Evolutionary conservation across 2,797 vertebrate species (phyloP), one percentile per base, ranked within the genome.

Genomic region (Alosa sapidissima): DNA sequence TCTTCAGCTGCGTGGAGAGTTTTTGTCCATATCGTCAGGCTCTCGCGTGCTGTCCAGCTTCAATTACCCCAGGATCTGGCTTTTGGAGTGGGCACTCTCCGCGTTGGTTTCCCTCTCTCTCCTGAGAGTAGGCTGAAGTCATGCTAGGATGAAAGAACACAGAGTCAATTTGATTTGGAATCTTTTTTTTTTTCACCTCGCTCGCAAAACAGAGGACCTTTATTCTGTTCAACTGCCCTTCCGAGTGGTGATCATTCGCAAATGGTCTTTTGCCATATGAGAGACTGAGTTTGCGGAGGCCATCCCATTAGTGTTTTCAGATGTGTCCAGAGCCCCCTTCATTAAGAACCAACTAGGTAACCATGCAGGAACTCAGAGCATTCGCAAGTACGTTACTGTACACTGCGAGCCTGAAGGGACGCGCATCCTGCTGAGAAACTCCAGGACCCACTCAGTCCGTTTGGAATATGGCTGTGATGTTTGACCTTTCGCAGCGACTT

Each of bases 131-230:
- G 36, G 72, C 72, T 78, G 72, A 78, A 78, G 72, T 78, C 72
- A 78, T 47, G 72, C 13, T 78, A 78, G 36, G 72, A 78, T 78
- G 72, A 78, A 47, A 78, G 36, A 47, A 78, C 36, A 78, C 68
- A 75, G 33, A 45, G 72, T 47, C 4, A 78, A 78, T 78, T 45
- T 78, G 72, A 78, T 78, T 47, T 78, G 41, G 72, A 78, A 78
- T 45, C 16, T 47, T 21, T 47, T 47, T 78, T 78, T 55, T 72
- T 72, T 41, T 19, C 9, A 14, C 72, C 72, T 47, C 16, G 14
- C 72, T 47, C 41, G 10, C 72, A 78, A 47, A 78, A 78, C 41
- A 78, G 36, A 78, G 72, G 7, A 21, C 7, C 41, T 41, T 78
- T 78, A 47, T 78, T 41, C 19, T 78, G 5, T 21, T 45, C 72